phyloP scores from a whole-genome alignment of 2,113 vertebrate genomes.

The Xiphophorus hellerii region DNA sequence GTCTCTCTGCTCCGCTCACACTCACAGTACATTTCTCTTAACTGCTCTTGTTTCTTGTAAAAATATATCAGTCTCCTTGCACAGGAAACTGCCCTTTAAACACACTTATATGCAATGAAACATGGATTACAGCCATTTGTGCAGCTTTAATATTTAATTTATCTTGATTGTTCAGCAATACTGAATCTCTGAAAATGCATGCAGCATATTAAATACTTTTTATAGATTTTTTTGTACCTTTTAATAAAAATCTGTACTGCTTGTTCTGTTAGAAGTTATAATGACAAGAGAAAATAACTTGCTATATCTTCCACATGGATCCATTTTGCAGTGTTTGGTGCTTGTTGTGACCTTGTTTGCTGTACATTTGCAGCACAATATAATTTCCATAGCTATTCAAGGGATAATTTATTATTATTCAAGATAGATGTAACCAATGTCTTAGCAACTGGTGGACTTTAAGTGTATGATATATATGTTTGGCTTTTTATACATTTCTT shows the following conservation, averaged over 20 bases:
- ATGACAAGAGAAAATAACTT: no score
- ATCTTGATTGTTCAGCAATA: no score
- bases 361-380: not conserved
- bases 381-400: not conserved
- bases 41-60: not conserved
- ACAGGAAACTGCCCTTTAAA: not conserved
- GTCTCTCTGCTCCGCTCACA: conserved; percentile 46
- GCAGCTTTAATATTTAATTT: not conserved
- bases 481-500: no score
- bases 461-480: no score
- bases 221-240: no score
- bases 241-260: no score
- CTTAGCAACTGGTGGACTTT: not conserved
- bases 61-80: conserved; percentile 10
- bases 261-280: no score
- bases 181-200: not conserved
- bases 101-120: not conserved
- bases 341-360: not conserved
- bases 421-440: not conserved
- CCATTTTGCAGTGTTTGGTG: not conserved
- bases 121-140: not conserved
- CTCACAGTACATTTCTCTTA: conserved; percentile 18
- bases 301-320: not conserved
- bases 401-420: not conserved
- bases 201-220: not conserved